Conservation (phyloP, 1,140 invertebrate genomes). For the Ephestia elutella region DNA sequence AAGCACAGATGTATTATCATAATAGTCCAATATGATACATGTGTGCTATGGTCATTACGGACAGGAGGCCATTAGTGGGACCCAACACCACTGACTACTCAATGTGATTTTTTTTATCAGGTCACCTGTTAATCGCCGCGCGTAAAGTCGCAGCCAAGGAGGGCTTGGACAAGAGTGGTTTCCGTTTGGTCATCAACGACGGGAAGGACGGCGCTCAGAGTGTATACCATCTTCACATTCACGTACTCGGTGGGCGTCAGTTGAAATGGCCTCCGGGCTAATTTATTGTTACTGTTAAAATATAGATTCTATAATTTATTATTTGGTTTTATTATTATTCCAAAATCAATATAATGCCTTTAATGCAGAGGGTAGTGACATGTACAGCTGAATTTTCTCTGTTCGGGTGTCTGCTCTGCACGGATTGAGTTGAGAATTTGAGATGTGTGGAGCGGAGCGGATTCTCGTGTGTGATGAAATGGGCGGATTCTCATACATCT, state of each 20-base stretch:
- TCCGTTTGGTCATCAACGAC: conserved; percentile 91
- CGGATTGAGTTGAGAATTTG: no score
- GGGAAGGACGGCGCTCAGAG: conserved; percentile 91
- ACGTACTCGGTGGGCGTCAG: conserved; percentile 94
- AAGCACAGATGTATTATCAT: no score
- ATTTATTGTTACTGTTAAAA: conserved; percentile 28
- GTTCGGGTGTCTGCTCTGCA: no score
- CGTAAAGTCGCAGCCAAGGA: conserved; percentile 84
- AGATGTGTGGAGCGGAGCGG: no score
- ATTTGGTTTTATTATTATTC: conserved; percentile 1
- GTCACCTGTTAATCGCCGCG: conserved; percentile 87
- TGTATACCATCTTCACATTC: conserved; percentile 94
- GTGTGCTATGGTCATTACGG: no score
- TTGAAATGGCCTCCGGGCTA: conserved; percentile 97
- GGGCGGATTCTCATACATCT: no score
- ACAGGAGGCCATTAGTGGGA: no score
- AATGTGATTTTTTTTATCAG: conserved; percentile 40
- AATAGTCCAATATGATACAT: no score
- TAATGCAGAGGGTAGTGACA: no score
- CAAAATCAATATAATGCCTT: not conserved
- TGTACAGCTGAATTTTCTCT: no score
- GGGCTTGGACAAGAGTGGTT: conserved; percentile 80
- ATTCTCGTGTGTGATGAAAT: no score
- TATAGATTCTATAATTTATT: not conserved
- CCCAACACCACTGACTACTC: not conserved